Evolutionary conservation across 2,888 invertebrate genomes (phyloP), one percentile per base, ranked within the genome.

Genomic region (Drosophila falleni): DNA sequence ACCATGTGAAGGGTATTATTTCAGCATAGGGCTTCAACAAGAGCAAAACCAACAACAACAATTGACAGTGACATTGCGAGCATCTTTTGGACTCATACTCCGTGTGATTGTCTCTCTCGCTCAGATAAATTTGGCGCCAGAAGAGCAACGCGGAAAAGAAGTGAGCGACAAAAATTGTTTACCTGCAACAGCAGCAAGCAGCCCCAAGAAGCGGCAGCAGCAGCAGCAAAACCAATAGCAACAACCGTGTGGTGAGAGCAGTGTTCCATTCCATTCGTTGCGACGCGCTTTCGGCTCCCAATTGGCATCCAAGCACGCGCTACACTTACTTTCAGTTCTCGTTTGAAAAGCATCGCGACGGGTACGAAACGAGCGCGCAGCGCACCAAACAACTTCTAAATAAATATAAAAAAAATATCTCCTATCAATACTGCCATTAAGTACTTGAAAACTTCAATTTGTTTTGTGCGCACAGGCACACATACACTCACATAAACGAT

Each of bases 11-110:
- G 67, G 64, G 76, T 80, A 68, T 71, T 59, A 35, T 15, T 64
- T 55, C 39, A 31, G 64, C 56, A 42, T 80, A 71, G 61, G 78
- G 80, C 78, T 78, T 68, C 71, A 47, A 56, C 50, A 49, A 42
- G 47, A 44, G 46, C 54, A 49, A 62, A 64, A 35, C 29, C 51
- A 53, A 53, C 50, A 67, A 47, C 15, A 78, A 51, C 69, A 80
- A 82, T 82, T 86, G 83, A 69, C 89, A 86, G 63, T 84, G 83
- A 84, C 89, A 84, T 83, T 84, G 83, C 46, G 53, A 78, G 53
- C 70, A 78, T 65, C 76, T 55, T 49, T 42, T 60, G 62, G 33
- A 60, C 54, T 63, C 66, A 69, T 53, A 35, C 63, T 26, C 44
- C 47, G 9, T 44, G 26, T 31, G 31, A 33, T 47, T 55, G 47